Evolutionary conservation across 1,140 invertebrate genomes (phyloP).

Genomic region (Atta colombica): DNA sequence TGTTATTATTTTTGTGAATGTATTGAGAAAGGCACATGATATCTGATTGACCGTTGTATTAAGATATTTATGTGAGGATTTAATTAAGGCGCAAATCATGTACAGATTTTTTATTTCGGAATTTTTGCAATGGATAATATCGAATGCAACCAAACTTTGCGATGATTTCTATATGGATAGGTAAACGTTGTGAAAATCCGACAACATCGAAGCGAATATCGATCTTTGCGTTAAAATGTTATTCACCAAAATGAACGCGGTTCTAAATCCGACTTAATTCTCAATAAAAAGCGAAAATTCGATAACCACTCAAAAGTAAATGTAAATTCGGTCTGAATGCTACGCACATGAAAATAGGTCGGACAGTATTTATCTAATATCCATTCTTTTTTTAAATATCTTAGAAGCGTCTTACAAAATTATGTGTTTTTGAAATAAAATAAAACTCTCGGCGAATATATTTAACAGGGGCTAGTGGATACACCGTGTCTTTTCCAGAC

Average conservation of each 20-base stretch:
- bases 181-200: constrained; percentile 33
- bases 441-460: not conserved
- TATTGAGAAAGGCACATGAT: not conserved
- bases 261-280: constrained; percentile 38
- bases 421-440: not conserved
- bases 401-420: not conserved
- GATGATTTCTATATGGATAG: constrained; percentile 7
- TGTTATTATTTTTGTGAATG: constrained; percentile 1
- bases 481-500: not conserved
- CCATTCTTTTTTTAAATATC: not conserved
- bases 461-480: not conserved
- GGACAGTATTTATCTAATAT: not conserved
- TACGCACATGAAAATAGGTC: not conserved
- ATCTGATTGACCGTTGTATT: not conserved
- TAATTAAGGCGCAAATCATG: constrained; percentile 11
- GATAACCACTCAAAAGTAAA: not conserved
- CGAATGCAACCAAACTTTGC: constrained; percentile 22
- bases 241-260: not conserved
- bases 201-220: constrained; percentile 40
- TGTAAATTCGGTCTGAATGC: constrained; percentile 2
- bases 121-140: constrained; percentile 8
- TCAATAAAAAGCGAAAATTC: constrained; percentile 2
- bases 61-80: not conserved
- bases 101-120: not conserved
- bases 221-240: constrained; percentile 36